Evolutionary conservation across 2,113 vertebrate species (phyloP).

Genomic region (Muscicapa adusta): DNA sequence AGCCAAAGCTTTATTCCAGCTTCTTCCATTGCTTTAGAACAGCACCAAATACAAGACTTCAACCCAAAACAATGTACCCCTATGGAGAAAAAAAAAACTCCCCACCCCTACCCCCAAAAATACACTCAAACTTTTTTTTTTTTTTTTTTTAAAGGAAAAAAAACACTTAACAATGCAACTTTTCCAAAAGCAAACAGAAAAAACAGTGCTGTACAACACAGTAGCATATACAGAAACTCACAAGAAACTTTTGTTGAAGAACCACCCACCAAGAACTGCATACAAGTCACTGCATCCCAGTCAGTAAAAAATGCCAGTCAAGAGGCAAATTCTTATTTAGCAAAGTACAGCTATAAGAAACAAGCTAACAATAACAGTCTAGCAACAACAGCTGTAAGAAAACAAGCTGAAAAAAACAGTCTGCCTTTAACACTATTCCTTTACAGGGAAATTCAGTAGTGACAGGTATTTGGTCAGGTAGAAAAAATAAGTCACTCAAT

Average conservation of each 20-base stretch:
- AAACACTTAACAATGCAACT: neutral
- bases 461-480: neutral
- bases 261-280: neutral
- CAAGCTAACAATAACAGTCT: neutral
- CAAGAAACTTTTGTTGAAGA: neutral
- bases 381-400: neutral
- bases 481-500: neutral
- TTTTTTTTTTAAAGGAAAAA: neutral
- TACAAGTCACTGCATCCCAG: neutral
- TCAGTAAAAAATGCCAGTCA: neutral
- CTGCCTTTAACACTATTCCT: neutral
- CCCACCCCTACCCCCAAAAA: neutral
- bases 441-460: neutral
- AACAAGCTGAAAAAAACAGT: neutral
- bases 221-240: neutral
- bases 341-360: neutral
- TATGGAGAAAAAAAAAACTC: neutral
- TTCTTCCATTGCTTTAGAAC: neutral
- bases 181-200: neutral
- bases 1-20: slow-evolving; percentile 42
- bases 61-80: neutral
- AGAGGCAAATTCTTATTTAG: neutral
- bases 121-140: neutral
- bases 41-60: neutral
- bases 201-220: neutral